Evolutionary conservation across 2,113 vertebrate genomes (phyloP).

Genomic region (Pomatostomus ruficeps): DNA sequence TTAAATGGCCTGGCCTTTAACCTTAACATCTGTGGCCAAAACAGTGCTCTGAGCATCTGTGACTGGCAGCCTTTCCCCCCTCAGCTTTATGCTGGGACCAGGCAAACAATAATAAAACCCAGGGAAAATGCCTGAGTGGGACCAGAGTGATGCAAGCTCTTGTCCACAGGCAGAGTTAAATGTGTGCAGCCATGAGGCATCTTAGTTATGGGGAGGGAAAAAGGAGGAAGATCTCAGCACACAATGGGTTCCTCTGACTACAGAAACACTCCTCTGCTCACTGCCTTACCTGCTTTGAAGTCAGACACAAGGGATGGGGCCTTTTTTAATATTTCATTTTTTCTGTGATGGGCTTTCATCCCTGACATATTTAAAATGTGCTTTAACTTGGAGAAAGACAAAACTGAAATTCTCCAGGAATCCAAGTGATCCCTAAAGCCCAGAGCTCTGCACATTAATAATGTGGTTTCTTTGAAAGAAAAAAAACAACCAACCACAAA

Average conservation of each 20-base stretch:
- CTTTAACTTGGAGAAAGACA: slow-evolving; percentile 49
- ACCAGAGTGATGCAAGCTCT: not conserved
- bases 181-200: not conserved
- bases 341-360: slow-evolving; percentile 61
- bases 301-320: slow-evolving; percentile 40
- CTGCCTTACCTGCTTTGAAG: slow-evolving; percentile 66
- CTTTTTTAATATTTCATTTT: slow-evolving; percentile 56
- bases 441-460: slow-evolving; percentile 69
- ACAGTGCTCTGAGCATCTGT: slow-evolving; percentile 36
- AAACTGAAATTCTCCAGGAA: slow-evolving; percentile 62
- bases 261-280: slow-evolving; percentile 34
- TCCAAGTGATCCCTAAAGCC: slow-evolving; percentile 67
- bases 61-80: not conserved
- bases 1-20: slow-evolving; percentile 81
- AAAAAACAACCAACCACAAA: not conserved
- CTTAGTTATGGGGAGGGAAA: not conserved
- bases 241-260: slow-evolving; percentile 9
- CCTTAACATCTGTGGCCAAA: slow-evolving; percentile 84
- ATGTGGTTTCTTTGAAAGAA: slow-evolving; percentile 51
- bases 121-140: not conserved
- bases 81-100: not conserved
- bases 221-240: not conserved
- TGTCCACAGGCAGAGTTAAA: not conserved
- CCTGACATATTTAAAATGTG: slow-evolving; percentile 65
- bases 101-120: slow-evolving; percentile 9